Evolutionary conservation across 2,113 vertebrate species (phyloP).

Genomic region (Bostrychus sinensis): DNA sequence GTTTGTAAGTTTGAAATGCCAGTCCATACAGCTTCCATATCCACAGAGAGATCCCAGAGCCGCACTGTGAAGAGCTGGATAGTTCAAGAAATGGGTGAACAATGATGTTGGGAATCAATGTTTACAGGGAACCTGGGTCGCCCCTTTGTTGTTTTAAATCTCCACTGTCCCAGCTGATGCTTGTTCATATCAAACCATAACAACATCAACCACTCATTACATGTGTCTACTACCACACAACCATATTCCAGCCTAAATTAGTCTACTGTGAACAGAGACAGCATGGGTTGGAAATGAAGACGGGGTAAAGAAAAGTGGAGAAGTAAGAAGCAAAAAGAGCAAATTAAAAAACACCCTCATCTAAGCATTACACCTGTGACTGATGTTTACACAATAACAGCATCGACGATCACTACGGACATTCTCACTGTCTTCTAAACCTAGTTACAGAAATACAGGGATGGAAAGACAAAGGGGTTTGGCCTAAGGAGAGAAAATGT

Average conservation of each 20-base stretch:
- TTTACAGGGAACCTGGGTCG: slow-evolving; percentile 71
- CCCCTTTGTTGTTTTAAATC: slow-evolving; percentile 60
- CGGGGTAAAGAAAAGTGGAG: slow-evolving; percentile 11
- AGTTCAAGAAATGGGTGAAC: slow-evolving; percentile 43
- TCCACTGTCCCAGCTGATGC: slow-evolving; percentile 41
- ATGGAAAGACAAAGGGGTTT: slow-evolving; percentile 52
- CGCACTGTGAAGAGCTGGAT: slow-evolving; percentile 40
- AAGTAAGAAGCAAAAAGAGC: slow-evolving; percentile 28
- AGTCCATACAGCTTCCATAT: slow-evolving; percentile 54
- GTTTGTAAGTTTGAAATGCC: slow-evolving; percentile 35
- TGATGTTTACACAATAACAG: slow-evolving; percentile 66
- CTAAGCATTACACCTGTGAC: slow-evolving; percentile 56
- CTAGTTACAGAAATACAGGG: slow-evolving; percentile 56
- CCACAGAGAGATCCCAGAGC: slow-evolving; percentile 51
- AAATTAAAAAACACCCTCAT: slow-evolving; percentile 55
- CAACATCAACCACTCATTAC: slow-evolving; percentile 64
- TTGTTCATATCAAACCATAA: slow-evolving; percentile 57
- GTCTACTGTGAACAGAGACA: slow-evolving; percentile 69
- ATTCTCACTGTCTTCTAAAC: slow-evolving; percentile 72
- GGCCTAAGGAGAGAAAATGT: slow-evolving; percentile 27
- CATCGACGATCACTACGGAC: slow-evolving; percentile 64
- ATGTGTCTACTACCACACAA: slow-evolving; percentile 78
- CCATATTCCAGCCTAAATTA: slow-evolving; percentile 71
- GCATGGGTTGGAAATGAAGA: slow-evolving; percentile 27
- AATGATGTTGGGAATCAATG: slow-evolving; percentile 39